A percentile compares a stretch with the other conserved stretches of the same genome.
Evolutionary conservation across 2,888 invertebrate species (phyloP).

Genomic region (Hydraecia micacea): DNA sequence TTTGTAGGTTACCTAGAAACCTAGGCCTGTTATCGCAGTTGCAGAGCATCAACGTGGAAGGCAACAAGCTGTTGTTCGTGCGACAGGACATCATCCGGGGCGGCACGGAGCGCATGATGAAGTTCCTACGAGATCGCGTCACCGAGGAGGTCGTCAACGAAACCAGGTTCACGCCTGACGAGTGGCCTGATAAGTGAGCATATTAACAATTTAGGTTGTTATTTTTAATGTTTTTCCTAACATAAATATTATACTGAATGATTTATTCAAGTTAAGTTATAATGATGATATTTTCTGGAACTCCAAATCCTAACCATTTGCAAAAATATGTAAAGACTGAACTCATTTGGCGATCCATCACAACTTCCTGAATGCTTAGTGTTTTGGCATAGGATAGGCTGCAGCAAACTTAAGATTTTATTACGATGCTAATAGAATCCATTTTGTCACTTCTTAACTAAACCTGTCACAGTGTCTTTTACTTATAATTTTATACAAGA

Average conservation of each 20-base stretch:
- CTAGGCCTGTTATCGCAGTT: slow-evolving; percentile 92
- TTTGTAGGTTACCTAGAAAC: slow-evolving; percentile 83
- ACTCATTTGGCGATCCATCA: background rate
- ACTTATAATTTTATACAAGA: background rate
- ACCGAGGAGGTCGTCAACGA: slow-evolving; percentile 84
- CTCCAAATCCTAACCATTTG: background rate
- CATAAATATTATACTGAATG: background rate
- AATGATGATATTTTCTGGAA: background rate
- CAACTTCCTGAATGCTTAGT: background rate
- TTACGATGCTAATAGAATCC: background rate
- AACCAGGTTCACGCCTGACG: slow-evolving; percentile 75
- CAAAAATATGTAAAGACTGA: too few species aligned
- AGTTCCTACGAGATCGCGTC: slow-evolving; percentile 92
- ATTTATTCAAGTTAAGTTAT: background rate
- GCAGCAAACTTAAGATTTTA: background rate
- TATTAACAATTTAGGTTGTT: background rate
- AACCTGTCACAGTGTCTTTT: background rate
- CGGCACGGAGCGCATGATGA: slow-evolving; percentile 95
- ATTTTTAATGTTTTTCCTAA: background rate
- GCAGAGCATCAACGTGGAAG: slow-evolving; percentile 95
- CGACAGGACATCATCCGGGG: slow-evolving; percentile 95
- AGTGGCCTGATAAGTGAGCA: slow-evolving; percentile 91
- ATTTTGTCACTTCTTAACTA: background rate
- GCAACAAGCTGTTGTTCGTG: slow-evolving; percentile 95
- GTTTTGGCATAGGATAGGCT: background rate